Evolutionary conservation across 1,140 invertebrate genomes (phyloP), one percentile per base, ranked within the genome.

Genomic region (Caenorhabditis remanei): DNA sequence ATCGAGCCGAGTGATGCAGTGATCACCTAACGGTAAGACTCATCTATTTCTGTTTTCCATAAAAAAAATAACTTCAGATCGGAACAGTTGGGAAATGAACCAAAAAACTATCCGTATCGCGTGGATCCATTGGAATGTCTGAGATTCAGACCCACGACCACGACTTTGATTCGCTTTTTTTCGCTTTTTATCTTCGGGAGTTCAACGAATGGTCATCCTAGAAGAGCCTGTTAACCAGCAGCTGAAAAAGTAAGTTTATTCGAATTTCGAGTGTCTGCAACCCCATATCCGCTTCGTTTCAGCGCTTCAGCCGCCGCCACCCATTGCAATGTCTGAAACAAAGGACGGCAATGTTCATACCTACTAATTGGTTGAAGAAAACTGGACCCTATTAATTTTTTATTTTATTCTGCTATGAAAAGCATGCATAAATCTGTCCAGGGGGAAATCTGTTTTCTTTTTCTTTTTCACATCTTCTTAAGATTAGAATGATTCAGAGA

Each of bases 161-260:
- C 71, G 46, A 19, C 21, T 7, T 8, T 53, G 9, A 14, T 53
- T 11, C 50, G 16, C 16, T 53, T 16, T 53, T 16, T 40, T 65
- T 75, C 6, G 53, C 19, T 11, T 19, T 6, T 41, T 50, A 4
- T 79, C 71, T 79, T 79, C 43, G 46, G 41, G 71, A 79, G 71
- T 79, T 79, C 46, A 79, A 79, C 71, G 71, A 79, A 79, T 79
- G 71, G 71, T 79, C 71, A 79, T 79, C 46, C 40, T 43, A 9
- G 46, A 50, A 50, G 67, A 71, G 41, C 46, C 6, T 67, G 46
- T 43, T 79, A 79, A 79, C 71, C 7, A 24, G n/a, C 9, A 5
- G n/a, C 40, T 7, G 71, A 79, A 71, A 46, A 46, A 71, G 67
- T 71, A 19, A 71, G 67, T 71, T 71, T 19, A 58, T 58, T 58